Base-by-base conservation (phyloP, 1,140 invertebrate species). In the Drosophila asahinai region DNA sequence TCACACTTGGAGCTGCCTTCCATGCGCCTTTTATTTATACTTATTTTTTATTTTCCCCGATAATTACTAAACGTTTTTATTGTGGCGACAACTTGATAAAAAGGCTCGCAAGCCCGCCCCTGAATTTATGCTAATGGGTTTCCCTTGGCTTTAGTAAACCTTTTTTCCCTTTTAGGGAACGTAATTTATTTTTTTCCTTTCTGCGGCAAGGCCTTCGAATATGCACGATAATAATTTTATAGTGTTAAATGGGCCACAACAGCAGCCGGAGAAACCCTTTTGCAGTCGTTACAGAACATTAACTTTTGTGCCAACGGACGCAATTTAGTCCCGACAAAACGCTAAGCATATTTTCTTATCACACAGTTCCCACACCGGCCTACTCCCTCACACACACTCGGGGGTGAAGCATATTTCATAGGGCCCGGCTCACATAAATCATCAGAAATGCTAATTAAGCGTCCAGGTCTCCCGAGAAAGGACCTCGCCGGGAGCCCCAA, bases 41-140 rank as follows among this genome's bases (percentile, higher is more conserved):
- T 70, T 62, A 17, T 62, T 61, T 68, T 58, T 63, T 67, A 51
- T 63, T 73, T 52, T 65, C 60, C 48, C 58, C 40, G 71, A 84
- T 87, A 89, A 87, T 89, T 89, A 83, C 83, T 78, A 87, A 87
- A 87, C 72, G 83, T 60, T 87, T 89, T 87, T 87, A 89, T 87
- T 84, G 75, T 60, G 67, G 81, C 72, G 83, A 68, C 80, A 87
- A 86, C 66, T 72, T 87, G 83, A 86, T 86, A 86, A 87, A 70
- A 73, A 49, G 48, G 62, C 66, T 9, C 22, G 36, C 71, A 73
- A 22, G 47, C 48, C 55, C 42, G 38, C 11, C 63, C 25, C 45
- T 40, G 45, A 86, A 83, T 81, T 79, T 89, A 87, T 87, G 84
- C 81, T 89, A 87, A 89, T 89, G 77, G 59, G 49, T 42, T 54